These are phyloP conservation scores for Strix aluco DNA, from an alignment of 2,113 vertebrate genomes.

Conservation along the genomic window DNA sequence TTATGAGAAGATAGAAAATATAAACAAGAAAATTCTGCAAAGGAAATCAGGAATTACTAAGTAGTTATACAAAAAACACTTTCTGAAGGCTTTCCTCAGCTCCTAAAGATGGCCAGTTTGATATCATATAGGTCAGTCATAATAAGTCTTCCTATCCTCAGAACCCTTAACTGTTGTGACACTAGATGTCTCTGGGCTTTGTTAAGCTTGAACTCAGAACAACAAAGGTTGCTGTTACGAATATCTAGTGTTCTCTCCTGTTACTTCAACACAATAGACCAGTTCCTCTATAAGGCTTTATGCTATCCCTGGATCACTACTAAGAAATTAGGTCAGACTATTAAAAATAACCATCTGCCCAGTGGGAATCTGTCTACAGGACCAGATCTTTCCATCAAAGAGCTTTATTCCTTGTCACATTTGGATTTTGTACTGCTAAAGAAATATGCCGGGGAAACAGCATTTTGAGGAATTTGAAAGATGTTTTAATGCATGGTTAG, in stretches of 20 bases:
- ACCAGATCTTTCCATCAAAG: slow-evolving; percentile 18
- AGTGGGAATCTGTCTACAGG: slow-evolving; percentile 45
- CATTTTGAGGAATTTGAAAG: slow-evolving; percentile 5
- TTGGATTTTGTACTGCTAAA: background rate
- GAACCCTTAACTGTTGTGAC: background rate
- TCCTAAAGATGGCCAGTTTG: background rate
- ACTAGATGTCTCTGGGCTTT: background rate
- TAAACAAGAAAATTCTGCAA: background rate
- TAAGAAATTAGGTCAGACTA: slow-evolving; percentile 68
- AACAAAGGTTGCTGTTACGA: background rate
- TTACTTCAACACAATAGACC: background rate
- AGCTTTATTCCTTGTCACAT: slow-evolving; percentile 43
- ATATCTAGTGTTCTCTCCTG: background rate
- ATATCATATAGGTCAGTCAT: background rate
- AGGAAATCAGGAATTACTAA: background rate
- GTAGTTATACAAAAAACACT: background rate
- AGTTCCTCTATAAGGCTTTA: slow-evolving; percentile 17
- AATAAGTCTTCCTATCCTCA: background rate
- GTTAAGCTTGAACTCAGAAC: background rate
- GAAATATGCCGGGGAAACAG: slow-evolving; percentile 25
- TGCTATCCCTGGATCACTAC: slow-evolving; percentile 43
- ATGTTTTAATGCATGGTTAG: background rate
- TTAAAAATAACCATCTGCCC: slow-evolving; percentile 71
- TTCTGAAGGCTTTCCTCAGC: background rate
- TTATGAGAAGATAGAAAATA: background rate